These are phyloP conservation scores for Anguilla rostrata DNA, from an alignment of 2,113 vertebrate genomes.

Conservation along the genomic window DNA sequence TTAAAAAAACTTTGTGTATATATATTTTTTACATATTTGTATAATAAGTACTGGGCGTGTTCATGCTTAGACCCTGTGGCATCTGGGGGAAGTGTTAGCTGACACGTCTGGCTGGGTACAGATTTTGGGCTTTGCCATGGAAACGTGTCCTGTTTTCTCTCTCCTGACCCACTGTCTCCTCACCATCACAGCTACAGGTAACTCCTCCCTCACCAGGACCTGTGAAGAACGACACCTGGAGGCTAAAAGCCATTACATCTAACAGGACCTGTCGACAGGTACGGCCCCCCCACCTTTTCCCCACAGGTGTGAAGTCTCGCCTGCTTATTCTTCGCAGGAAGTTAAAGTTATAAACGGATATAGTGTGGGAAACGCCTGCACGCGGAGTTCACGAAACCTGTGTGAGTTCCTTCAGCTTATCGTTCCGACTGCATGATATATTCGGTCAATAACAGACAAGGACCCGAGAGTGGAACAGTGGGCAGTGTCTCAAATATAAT, in stretches of 20 bases:
- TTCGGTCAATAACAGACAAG: background rate
- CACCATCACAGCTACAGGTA: constrained; percentile 64
- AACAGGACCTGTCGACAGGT: constrained; percentile 70
- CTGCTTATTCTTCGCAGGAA: no score
- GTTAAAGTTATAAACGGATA: background rate
- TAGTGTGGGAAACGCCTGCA: background rate
- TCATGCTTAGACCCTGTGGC: background rate
- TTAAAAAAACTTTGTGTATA: no score
- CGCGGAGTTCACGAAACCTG: background rate
- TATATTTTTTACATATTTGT: no score
- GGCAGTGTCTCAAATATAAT: background rate
- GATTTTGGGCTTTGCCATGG: constrained; percentile 80
- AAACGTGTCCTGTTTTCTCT: constrained; percentile 78
- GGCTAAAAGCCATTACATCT: constrained; percentile 62
- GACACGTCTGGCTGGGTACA: constrained; percentile 82
- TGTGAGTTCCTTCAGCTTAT: background rate
- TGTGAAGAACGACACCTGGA: constrained; percentile 53
- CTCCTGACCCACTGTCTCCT: constrained; percentile 78
- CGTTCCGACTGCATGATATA: background rate
- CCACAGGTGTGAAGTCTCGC: background rate
- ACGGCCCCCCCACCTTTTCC: background rate
- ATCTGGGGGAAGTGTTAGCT: constrained; percentile 76
- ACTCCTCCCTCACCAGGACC: constrained; percentile 49
- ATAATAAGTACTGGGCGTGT: no score
- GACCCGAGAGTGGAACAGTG: background rate